Evolutionary conservation across 2,797 vertebrate genomes (phyloP), one percentile per base, ranked within the genome.

Genomic region (Silurus lanzhouensis): DNA sequence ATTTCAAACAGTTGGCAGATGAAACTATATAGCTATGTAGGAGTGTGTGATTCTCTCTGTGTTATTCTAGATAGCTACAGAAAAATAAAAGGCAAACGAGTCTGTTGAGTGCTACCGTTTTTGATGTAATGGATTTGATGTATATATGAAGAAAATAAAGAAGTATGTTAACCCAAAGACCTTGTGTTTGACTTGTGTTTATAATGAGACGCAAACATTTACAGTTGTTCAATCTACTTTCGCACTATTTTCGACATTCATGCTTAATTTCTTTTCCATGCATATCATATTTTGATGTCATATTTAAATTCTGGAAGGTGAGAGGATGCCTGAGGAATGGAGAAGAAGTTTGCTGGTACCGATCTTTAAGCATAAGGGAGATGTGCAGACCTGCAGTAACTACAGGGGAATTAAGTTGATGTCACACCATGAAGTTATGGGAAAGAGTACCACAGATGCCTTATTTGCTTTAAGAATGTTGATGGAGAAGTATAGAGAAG

Each of bases 61-160:
- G 87, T 91, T 92, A 84, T 82, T 89, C 90, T 91, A 84, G 80
- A 86, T 82, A 87, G 84, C 76, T 87, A 83, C 48, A 74, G 88
- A 81, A 46, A 84, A 83, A 71, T 5, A 82, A 52, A 85, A 81
- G 75, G 58, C 82, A 85, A 71, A 66, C 7, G 63, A 81, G 86
- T 91, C 88, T 91, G 81, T 55, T 79, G 85, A 91, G 87, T 91
- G 87, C 92, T 80, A 74, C 60, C 92, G 91, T 94, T 94, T 93
- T 92, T 89, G 91, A 92, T 92, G 94, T 94, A 87, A 91, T 93
- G 68, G 87, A 88, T 91, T 94, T 93, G 88, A 93, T 74, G 68
- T 90, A 89, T 71, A 78, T 52, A 52, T 52, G 31, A 86, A 58
- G 10, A 44, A 57, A 84, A 82, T 78, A 85, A 83, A 87, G 20